Conservation (phyloP, 2,888 invertebrate genomes). For the Salticus scenicus region DNA sequence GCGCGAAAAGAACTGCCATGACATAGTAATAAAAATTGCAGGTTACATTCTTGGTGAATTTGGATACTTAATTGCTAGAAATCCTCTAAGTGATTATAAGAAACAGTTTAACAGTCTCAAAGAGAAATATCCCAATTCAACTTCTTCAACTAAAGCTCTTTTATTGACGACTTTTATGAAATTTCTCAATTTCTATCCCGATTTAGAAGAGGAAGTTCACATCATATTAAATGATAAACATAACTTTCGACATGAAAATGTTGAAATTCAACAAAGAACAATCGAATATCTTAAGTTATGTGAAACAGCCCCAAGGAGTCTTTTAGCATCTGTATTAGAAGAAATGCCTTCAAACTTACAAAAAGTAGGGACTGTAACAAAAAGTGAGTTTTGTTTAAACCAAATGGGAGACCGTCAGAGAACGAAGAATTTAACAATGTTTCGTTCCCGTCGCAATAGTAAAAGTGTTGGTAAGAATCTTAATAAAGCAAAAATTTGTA, state of each 20-base stretch:
- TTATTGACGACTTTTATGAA: constrained; percentile 53
- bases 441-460: no score
- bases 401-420: no score
- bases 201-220: constrained; percentile 22
- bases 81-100: background rate
- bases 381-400: no score
- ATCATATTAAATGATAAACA: background rate
- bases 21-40: constrained; percentile 24
- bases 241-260: background rate
- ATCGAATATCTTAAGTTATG: constrained; percentile 40
- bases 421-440: no score
- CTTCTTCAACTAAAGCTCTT: constrained; percentile 22
- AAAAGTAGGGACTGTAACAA: no score
- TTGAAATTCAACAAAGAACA: constrained; percentile 52
- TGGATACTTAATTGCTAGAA: constrained; percentile 36
- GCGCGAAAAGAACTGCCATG: background rate
- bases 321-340: constrained; percentile 26
- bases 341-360: constrained; percentile 15
- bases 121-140: constrained; percentile 3
- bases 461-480: no score
- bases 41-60: constrained; percentile 54
- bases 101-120: constrained; percentile 19
- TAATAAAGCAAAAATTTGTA: no score
- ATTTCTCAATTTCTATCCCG: constrained; percentile 35
- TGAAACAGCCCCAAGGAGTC: background rate